Percentiles rank a stretch among this genome's conserved stretches.
Conservation (phyloP, 2,113 vertebrate species). For the Cercocebus atys region DNA sequence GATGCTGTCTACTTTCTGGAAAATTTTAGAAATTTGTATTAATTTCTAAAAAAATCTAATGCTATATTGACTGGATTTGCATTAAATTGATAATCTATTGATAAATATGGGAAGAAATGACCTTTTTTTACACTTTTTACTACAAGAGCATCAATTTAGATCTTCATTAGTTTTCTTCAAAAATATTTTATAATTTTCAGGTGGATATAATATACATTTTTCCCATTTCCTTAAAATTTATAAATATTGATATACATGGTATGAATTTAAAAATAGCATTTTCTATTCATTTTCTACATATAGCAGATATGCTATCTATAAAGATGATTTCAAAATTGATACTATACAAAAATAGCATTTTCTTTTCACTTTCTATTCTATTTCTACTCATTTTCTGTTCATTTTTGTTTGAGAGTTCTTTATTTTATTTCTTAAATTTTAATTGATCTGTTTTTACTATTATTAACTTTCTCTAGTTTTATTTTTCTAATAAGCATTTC, state of each 20-base stretch:
- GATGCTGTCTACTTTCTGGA: not conserved
- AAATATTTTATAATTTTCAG: not conserved
- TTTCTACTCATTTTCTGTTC: not conserved
- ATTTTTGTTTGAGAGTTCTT: not conserved
- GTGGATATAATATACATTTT: not conserved
- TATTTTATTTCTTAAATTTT: not conserved
- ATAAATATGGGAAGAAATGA: not conserved
- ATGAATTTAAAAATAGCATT: not conserved
- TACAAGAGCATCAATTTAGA: not conserved
- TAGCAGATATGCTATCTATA: not conserved
- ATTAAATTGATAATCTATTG: not conserved
- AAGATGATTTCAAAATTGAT: not conserved
- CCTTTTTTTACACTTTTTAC: not conserved
- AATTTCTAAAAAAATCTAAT: not conserved
- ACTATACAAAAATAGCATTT: too few relatives aligned
- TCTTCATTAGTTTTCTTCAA: not conserved
- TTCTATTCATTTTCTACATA: not conserved
- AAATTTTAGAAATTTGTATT: not conserved
- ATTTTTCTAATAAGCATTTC: not conserved
- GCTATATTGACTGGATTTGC: not conserved
- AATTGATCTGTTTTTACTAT: not conserved
- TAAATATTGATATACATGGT: not conserved
- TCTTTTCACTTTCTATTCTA: too few relatives aligned
- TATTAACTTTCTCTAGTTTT: not conserved
- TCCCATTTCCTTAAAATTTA: not conserved